Evolutionary conservation across 2,113 vertebrate species (phyloP), one percentile per base, ranked within the genome.

Genomic region (Ramphastos sulfuratus): DNA sequence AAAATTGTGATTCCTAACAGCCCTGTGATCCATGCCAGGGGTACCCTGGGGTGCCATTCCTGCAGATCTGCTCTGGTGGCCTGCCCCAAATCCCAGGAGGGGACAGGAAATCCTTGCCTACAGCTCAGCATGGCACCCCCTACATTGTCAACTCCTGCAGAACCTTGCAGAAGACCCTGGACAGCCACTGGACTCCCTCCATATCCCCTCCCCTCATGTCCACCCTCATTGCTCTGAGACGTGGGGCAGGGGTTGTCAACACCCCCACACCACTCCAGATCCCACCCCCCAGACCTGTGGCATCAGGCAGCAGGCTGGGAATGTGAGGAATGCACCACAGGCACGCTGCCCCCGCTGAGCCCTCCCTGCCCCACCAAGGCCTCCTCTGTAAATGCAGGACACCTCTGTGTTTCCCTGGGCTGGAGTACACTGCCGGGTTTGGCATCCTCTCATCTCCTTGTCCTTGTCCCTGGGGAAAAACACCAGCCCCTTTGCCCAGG

Each of bases 251-350:
- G 33, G 31, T 54, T 75, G 63, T 11, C 39, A 72, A 35, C 39
- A 50, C 33, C 67, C 11, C 24, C 7, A 23, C 19, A n/a, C 21
- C 60, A 66, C 7, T 21, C 35, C 28, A 25, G 50, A 52, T 30
- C 39, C 21, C 58, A 44, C 7, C 12, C 18, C 14, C 15, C 27
- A 21, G 2, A 72, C 20, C 48, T 6, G 42, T 6, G 66, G 61
- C 75, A 72, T 69, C 23, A 82, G 37, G 30, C 82, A 44, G 64
- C 81, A 73, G 75, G 42, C 82, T 89, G 72, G 79, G 91, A 95
- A 96, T 92, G 86, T 3, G 21, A 93, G 80, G 91, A 95, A 96
- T 92, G 91, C 75, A 58, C 67, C 18, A 18, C 83, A 89, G 61
- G 82, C 71, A 75, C 5, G 67, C 91, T 58, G 75, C n/a, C 71